Base-by-base conservation (phyloP, 2,113 vertebrate species). In the Balaenoptera acutorostrata region DNA sequence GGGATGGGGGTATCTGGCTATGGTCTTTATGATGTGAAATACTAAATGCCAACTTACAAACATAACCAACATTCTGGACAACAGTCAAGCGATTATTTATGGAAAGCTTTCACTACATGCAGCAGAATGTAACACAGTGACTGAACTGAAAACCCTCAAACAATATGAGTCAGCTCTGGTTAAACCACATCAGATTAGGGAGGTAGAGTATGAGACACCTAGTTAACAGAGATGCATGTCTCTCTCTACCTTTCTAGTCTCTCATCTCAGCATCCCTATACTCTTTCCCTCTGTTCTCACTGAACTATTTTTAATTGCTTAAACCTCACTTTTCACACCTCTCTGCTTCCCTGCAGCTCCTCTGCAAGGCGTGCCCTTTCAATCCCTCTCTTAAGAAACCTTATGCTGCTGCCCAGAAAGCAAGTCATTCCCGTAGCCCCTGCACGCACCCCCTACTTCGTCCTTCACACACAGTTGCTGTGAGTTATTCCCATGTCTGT, bases 341-440 rank as follows among this genome's bases (percentile, higher is more conserved):
- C 44, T 68, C 33, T 74, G 12, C 25, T 13, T 63, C 39, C 61
- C 31, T 83, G 18, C 4, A 25, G 36, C n/a, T 39, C 31, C 29
- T 83, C 33, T 33, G 21, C 52, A 25, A 8, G 25, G 31, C 57
- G 39, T 36, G 14, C 5, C 3, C 7, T 69, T 21, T 21, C 10
- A 68, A 8, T 44, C n/a, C 9, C 31, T 80, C 66, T 46, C 41
- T 29, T 63, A 63, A 57, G 52, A 77, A 93, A 83, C 5, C 5
- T 68, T 75, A 52, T 55, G 10, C 49, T 27, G 6, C 17, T 8
- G 46, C 18, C 13, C 11, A 29, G 39, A 83, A 11, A 90, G 14
- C 20, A 66, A n/a, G 13, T 7, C n/a, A 7, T 8, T 15, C 39
- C 18, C 0, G 23, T 4, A 33, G 14, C 6, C 3, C 14, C 39